Base-by-base conservation (phyloP, 2,113 vertebrate genomes). In the Lathamus discolor region DNA sequence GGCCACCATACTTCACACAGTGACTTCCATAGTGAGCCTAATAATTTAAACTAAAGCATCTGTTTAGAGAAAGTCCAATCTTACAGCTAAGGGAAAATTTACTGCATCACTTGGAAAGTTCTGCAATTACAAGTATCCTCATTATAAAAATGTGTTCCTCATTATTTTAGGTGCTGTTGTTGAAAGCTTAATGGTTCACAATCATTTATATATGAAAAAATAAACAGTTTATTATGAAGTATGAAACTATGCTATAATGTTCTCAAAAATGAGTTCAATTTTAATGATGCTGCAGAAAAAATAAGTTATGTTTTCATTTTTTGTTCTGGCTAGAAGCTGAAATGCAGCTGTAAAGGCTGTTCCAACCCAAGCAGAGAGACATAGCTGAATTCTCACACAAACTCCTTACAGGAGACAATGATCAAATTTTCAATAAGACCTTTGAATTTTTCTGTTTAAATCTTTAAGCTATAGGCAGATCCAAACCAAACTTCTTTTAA, bases 41-140 rank as follows among this genome's bases (percentile, higher is more conserved):
- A 88, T 88, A 93, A 94, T 51, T 46, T 86, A 81, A 94, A 74
- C 75, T 77, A 70, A 96, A 88, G 17, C 76, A 86, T 84, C 25
- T 79, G 37, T 77, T 86, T 75, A 76, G 43, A 95, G 69, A 57
- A 94, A 93, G 86, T 55, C 80, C 73, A 66, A 6, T 73, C 61
- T 79, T 90, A 81, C 57, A 88, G 57, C 79, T n/a, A 61, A 81
- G 72, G 89, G 59, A 88, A 93, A 94, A 96, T 95, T 86, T 94
- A 97, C 69, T 81, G 75, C 80, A 64, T 61, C 83, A 68, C 79
- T 96, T 87, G 66, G 70, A 90, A 95, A 91, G 51, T 94, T 96
- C 72, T 93, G 93, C 90, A 94, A 72, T 93, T 90, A 78, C 85
- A 93, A 93, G 96, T 96, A 96, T 92, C 85, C 55, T 96, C 93